phyloP scores from a whole-genome alignment of 1,140 invertebrate genomes.

The Metaphire vulgaris region DNA sequence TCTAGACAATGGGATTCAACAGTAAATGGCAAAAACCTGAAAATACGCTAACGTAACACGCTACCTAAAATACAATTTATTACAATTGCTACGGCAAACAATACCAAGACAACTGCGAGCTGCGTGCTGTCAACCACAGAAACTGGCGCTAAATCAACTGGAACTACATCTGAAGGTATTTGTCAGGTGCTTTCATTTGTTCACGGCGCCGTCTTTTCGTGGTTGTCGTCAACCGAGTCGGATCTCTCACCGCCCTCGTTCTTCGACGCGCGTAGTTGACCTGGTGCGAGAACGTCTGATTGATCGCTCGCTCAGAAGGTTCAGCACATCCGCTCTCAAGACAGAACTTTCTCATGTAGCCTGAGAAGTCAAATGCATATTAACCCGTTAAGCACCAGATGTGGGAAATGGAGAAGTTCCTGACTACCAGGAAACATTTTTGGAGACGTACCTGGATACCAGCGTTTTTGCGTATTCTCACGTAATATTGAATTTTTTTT shows the following conservation, averaged over 20 bases:
- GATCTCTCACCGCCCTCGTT: slow-evolving; percentile 16
- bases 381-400: neutral
- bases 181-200: neutral
- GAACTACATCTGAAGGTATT: neutral
- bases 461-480: too few species aligned
- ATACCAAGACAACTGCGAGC: neutral
- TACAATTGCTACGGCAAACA: neutral
- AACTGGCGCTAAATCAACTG: neutral
- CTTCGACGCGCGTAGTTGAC: slow-evolving; percentile 18
- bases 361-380: too few species aligned
- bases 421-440: too few species aligned
- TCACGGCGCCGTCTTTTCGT: neutral
- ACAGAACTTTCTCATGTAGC: slow-evolving; percentile 22
- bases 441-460: too few species aligned
- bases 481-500: too few species aligned
- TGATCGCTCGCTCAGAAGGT: slow-evolving; percentile 15
- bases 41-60: neutral
- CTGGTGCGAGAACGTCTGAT: slow-evolving; percentile 23
- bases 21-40: too few species aligned
- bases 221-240: neutral
- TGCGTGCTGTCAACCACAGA: neutral
- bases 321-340: slow-evolving; percentile 1
- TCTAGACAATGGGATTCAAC: too few species aligned
- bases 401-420: neutral
- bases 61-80: slow-evolving; percentile 3